phyloP scores from a whole-genome alignment of 2,888 invertebrate species.

The Drosophila prostipennis region DNA sequence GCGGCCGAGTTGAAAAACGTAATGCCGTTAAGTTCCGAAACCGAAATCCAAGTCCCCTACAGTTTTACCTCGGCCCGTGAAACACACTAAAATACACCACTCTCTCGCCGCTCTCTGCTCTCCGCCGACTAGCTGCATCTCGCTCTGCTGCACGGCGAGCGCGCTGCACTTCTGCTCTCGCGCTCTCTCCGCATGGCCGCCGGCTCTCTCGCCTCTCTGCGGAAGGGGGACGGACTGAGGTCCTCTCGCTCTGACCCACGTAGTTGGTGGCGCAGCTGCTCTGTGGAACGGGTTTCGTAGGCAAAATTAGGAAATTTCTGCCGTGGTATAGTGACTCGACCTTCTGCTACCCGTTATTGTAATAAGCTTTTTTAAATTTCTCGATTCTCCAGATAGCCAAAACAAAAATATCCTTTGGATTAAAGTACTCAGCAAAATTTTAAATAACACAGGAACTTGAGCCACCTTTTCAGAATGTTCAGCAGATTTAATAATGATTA shows the following conservation, averaged over 20 bases:
- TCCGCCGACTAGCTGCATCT: slow-evolving; percentile 5
- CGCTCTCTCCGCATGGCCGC: slow-evolving; percentile 3
- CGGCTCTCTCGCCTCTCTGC: background rate
- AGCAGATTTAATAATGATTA: too few relatives aligned
- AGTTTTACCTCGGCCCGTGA: background rate
- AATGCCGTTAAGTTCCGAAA: slow-evolving; percentile 8
- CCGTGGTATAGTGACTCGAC: too few relatives aligned
- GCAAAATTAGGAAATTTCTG: slow-evolving; percentile 51
- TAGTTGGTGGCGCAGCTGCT: slow-evolving; percentile 22
- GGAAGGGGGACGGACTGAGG: background rate
- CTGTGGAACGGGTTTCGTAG: slow-evolving; percentile 52
- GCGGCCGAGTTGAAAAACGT: slow-evolving; percentile 15
- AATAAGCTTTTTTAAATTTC: background rate
- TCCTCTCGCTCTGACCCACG: background rate
- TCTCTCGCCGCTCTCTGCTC: background rate
- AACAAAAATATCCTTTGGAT: too few relatives aligned
- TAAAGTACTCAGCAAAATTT: too few relatives aligned
- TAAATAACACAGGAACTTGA: too few relatives aligned
- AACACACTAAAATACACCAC: slow-evolving; percentile 4
- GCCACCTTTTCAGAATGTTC: too few relatives aligned
- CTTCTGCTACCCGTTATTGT: too few relatives aligned
- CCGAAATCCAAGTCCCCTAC: slow-evolving; percentile 1
- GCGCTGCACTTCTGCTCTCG: slow-evolving; percentile 6
- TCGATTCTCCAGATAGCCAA: too few relatives aligned
- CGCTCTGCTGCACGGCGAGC: slow-evolving; percentile 2